Base-by-base conservation (phyloP, 2,113 vertebrate genomes). In the Phocoena sinus region DNA sequence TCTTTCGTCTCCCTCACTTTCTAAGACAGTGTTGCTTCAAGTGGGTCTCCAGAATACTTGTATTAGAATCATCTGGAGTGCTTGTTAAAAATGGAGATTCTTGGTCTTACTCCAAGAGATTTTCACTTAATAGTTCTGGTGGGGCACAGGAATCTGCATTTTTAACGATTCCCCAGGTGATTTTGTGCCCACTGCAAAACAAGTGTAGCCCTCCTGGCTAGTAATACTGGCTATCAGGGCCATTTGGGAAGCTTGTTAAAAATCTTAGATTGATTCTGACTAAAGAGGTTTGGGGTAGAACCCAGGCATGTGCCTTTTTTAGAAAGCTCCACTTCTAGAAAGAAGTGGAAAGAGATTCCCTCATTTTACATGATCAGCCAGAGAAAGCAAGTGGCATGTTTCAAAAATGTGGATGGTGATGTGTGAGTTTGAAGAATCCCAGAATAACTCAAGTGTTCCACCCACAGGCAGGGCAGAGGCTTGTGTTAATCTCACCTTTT, bases 401-500 rank as follows among this genome's bases (percentile, higher is more conserved):
- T 97, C 50, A 84, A 83, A 92, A 89, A 97, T 74, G 86, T 73
- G 33, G 65, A 94, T 82, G 76, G 70, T 76, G 56, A 97, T 62
- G 41, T 93, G 13, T 74, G 77, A 95, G 63, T 89, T 0, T 91
- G 77, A 96, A 96, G 86, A 95, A 91, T 81, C 50, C 58, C 70
- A 81, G 47, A 96, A 76, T 47, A 91, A 89, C 15, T 68, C 41
- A 63, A 6, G 18, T 41, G 33, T 63, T 89, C 33, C 53, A 93
- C 25, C 65, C 62, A 89, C 0, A 70, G 53, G 36, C 44, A 76
- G 58, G 28, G 18, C 44, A 95, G 26, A 85, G 36, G 62, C 5
- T 74, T 89, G 8, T 92, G 36, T 83, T 95, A n/a, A 87, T 41
- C 98, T 98, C 65, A 99, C 99, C 99, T 99, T 99, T 99, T 62